Base-by-base conservation (phyloP, 92 coral and sea anemone species). In the Parazoanthus swiftii region DNA sequence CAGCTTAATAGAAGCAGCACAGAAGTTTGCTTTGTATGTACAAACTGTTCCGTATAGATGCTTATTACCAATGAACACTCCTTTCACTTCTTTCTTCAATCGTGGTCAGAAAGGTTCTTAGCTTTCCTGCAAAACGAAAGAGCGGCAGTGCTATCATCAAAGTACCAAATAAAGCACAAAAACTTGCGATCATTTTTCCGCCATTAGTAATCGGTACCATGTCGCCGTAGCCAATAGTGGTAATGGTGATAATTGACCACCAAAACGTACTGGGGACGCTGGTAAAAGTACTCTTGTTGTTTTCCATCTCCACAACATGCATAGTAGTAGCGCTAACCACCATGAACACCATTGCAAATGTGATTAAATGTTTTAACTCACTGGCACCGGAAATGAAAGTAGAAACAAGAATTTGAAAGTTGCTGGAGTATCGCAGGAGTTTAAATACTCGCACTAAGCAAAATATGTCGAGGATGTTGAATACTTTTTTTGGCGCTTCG, bases 211-310 rank as follows among this genome's bases (percentile, higher is more conserved):
- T 48, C 13, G 98, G 98, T 13, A 93, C 93, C 85, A 93, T 91
- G 79, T 95, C 98, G 4, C 98, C 98, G 44, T 95, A 95, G 0
- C 98, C 98, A 26, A 95, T 94, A 0, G 98, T 95, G 14, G 96
- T 93, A 4, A 95, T 91, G 43, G 98, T 95, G 0, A 95, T 89
- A 39, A 95, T 90, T 3, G 98, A 92, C 98, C 98, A 95, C 98
- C 98, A 95, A 92, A 95, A 95, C 2, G 96, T 90, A 81, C 91
- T 93, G 3, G 98, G 98, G 3, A 95, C 90, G 85, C 98, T 95
- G 14, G 88, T 10, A 83, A 95, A 95, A 39, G 86, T 72, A 25
- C 86, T 89, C 15, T 86, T 81, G 18, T 72, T 65, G 14, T 88
- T 85, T 36, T 89, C 90, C 6, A 76, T 68, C 68, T 95, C 98